Conservation (phyloP, 2,113 vertebrate species). For the Rhinogobius similis region DNA sequence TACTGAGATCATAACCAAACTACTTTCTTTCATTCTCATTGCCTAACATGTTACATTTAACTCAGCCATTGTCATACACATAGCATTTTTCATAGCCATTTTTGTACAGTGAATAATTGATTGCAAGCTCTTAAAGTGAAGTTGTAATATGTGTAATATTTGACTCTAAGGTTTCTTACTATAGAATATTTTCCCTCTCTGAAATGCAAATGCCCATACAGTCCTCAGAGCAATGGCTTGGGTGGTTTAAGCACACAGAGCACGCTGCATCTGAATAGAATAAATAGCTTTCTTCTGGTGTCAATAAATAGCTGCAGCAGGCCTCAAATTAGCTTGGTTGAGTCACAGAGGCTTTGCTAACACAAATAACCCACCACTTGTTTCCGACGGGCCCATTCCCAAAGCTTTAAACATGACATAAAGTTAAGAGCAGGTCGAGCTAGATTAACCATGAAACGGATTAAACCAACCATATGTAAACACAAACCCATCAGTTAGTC, state of each 20-base stretch:
- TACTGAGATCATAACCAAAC: too few relatives aligned
- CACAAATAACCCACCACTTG: constrained; percentile 36
- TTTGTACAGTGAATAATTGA: too few relatives aligned
- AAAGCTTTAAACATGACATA: constrained; percentile 18
- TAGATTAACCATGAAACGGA: not conserved
- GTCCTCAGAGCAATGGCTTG: not conserved
- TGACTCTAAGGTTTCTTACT: not conserved
- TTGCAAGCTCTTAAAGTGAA: too few relatives aligned
- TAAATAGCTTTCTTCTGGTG: constrained; percentile 45
- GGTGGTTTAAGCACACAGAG: constrained; percentile 12
- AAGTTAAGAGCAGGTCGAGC: not conserved
- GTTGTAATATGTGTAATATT: not conserved
- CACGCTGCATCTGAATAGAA: constrained; percentile 24
- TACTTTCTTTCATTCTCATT: too few relatives aligned
- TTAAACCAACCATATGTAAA: not conserved
- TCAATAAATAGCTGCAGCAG: constrained; percentile 47
- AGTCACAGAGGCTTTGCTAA: constrained; percentile 31
- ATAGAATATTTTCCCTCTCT: not conserved
- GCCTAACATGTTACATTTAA: too few relatives aligned
- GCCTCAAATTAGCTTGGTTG: constrained; percentile 49
- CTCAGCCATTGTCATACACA: too few relatives aligned
- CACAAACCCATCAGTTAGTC: not conserved
- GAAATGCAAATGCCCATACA: not conserved
- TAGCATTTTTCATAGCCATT: too few relatives aligned
- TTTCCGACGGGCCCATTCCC: constrained; percentile 26